These are phyloP conservation scores for Cactoblastis cactorum DNA, from an alignment of 2,888 invertebrate genomes.

Conservation along the genomic window DNA sequence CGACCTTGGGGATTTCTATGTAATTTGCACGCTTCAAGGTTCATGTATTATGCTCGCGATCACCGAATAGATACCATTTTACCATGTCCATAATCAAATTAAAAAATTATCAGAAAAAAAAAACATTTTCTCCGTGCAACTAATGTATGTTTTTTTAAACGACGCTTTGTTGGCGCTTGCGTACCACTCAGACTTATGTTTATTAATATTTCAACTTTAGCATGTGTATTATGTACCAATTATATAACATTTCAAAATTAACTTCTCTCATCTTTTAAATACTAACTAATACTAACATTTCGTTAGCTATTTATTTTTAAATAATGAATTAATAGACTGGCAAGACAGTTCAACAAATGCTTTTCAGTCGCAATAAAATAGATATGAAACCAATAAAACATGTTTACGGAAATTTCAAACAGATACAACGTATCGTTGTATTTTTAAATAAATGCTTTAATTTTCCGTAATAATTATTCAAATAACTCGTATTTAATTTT, in stretches of 20 bases:
- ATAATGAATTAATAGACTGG: not conserved
- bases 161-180: slow-evolving; percentile 42
- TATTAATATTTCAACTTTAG: not conserved
- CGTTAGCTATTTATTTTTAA: not conserved
- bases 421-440: not conserved
- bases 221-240: not conserved
- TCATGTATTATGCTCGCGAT: not conserved
- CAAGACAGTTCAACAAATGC: slow-evolving; percentile 8
- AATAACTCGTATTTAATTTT: not conserved
- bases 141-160: slow-evolving; percentile 29
- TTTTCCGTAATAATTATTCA: not conserved
- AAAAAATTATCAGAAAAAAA: not conserved
- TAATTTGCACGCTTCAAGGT: slow-evolving; percentile 17
- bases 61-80: slow-evolving; percentile 17
- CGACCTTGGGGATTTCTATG: slow-evolving; percentile 6
- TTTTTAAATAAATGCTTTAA: slow-evolving; percentile 6
- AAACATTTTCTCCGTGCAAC: slow-evolving; percentile 17
- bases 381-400: not conserved
- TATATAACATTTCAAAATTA: not conserved
- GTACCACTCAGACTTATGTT: slow-evolving; percentile 26
- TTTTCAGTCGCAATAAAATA: not conserved
- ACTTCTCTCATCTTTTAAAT: not conserved
- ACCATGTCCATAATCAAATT: not conserved
- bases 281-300: not conserved
- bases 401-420: not conserved